Conservation (phyloP, 1,140 invertebrate genomes). For the Drosophila kurseongensis region DNA sequence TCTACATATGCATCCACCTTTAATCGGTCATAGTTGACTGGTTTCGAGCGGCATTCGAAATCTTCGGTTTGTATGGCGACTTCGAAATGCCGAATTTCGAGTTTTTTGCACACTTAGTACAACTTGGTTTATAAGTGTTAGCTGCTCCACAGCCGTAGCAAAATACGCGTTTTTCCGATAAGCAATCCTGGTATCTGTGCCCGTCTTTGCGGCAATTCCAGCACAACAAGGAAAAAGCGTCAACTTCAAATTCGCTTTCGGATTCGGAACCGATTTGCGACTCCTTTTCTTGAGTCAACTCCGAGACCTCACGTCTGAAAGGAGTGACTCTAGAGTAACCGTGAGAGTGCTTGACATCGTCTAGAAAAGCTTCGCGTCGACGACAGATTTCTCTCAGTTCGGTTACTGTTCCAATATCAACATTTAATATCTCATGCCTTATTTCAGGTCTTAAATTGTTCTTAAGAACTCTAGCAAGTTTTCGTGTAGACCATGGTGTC, state of each 20-base stretch:
- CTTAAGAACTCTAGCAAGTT: no score
- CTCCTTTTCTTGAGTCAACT: constrained; percentile 19
- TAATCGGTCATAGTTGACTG: no score
- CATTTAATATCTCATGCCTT: neutral
- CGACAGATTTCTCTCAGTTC: constrained; percentile 5
- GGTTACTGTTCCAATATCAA: neutral
- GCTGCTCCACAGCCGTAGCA: neutral
- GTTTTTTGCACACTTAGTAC: neutral
- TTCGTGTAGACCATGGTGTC: no score
- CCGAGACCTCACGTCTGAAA: constrained; percentile 65
- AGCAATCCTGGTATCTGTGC: neutral
- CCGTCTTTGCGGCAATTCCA: neutral
- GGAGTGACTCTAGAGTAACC: neutral
- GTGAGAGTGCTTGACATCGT: neutral
- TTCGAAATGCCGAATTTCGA: neutral
- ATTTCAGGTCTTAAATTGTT: no score
- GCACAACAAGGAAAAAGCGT: neutral
- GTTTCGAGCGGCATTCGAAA: no score
- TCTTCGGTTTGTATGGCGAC: no score
- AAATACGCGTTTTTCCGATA: neutral
- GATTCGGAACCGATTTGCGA: neutral
- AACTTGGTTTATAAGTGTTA: constrained; percentile 1
- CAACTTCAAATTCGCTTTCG: neutral
- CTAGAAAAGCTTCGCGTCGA: constrained; percentile 3
- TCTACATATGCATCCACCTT: no score